These are phyloP conservation scores for Coecobrya sp. DNA, from an alignment of 2,888 invertebrate species.

Conservation along the genomic window DNA sequence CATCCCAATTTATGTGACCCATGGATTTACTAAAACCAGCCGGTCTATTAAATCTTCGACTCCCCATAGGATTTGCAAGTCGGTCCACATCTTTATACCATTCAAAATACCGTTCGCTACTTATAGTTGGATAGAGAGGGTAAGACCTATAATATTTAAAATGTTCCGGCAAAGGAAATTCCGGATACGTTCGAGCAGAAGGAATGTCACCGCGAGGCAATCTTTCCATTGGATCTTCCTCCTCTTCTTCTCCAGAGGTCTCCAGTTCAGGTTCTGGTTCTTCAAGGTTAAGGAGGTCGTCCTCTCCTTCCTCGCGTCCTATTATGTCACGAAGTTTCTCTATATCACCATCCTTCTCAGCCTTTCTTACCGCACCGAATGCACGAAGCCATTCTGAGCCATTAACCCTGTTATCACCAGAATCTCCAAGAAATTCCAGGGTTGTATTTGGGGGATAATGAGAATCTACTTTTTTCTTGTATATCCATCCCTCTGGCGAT, in stretches of 20 bases:
- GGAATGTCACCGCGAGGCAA: slow-evolving; percentile 11
- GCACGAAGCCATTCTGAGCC: slow-evolving; percentile 55
- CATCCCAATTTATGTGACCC: slow-evolving; percentile 48
- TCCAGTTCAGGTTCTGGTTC: neutral
- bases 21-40: slow-evolving; percentile 59
- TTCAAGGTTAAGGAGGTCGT: neutral
- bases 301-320: neutral
- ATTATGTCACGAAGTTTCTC: neutral
- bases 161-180: neutral
- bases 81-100: slow-evolving; percentile 71
- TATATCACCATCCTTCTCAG: slow-evolving; percentile 13
- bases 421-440: neutral
- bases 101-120: slow-evolving; percentile 65
- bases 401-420: neutral
- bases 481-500: slow-evolving; percentile 43
- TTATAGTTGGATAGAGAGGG: slow-evolving; percentile 65
- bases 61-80: slow-evolving; percentile 28
- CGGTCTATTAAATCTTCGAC: slow-evolving; percentile 15
- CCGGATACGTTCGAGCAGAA: neutral
- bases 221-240: slow-evolving; percentile 62
- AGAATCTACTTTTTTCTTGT: neutral
- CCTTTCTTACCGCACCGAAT: slow-evolving; percentile 22
- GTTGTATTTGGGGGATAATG: slow-evolving; percentile 23
- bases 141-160: slow-evolving; percentile 70
- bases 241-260: neutral